Percentiles rank a stretch among this genome's conserved stretches.
These are phyloP conservation scores for Cirrhinus mrigala DNA, from an alignment of 2,797 vertebrate species.

Conservation along the genomic window DNA sequence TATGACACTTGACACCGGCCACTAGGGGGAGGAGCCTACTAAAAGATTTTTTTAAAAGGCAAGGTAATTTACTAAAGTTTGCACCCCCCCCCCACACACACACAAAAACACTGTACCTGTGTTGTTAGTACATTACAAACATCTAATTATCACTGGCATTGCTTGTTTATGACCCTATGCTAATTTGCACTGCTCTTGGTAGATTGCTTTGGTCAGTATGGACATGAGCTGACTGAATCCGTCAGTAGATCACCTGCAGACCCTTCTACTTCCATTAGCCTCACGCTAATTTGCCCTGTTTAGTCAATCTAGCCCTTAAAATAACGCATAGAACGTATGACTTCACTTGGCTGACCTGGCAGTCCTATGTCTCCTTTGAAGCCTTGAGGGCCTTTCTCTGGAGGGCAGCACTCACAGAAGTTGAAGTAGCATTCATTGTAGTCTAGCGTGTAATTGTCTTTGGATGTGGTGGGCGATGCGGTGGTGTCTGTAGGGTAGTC, in stretches of 20 bases:
- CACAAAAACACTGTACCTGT: too few species aligned
- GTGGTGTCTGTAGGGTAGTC: constrained; percentile 68
- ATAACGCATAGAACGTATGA: not conserved
- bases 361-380: constrained; percentile 83
- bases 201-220: too few species aligned
- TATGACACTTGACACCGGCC: too few species aligned
- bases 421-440: constrained; percentile 92
- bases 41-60: too few species aligned
- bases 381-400: constrained; percentile 81
- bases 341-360: constrained; percentile 78
- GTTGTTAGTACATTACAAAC: too few species aligned
- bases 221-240: not conserved
- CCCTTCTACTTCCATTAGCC: not conserved
- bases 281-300: not conserved
- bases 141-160: too few species aligned
- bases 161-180: too few species aligned
- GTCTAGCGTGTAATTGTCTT: constrained; percentile 90
- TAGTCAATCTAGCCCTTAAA: not conserved
- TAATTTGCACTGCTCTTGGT: too few species aligned
- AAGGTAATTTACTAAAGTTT: too few species aligned
- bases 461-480: constrained; percentile 68
- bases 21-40: too few species aligned
- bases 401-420: constrained; percentile 93
- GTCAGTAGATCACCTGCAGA: not conserved
- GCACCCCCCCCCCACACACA: too few species aligned